phyloP scores from a whole-genome alignment of 92 coral and sea anemone species.

The Desmophyllum pertusum region DNA sequence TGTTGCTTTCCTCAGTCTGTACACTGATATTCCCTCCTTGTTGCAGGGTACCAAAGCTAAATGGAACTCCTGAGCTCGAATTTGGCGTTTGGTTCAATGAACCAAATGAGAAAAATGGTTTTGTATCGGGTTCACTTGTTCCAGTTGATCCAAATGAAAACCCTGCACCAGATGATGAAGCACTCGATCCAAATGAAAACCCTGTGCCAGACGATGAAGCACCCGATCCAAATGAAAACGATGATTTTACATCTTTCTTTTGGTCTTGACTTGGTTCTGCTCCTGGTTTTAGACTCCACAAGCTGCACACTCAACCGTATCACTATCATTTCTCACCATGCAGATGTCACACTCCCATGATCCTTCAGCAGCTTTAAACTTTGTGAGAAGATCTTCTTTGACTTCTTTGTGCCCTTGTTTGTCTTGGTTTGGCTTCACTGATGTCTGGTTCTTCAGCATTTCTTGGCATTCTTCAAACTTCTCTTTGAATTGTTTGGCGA shows the following conservation, averaged over 20 bases:
- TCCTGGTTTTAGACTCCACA: slow-evolving; percentile 60
- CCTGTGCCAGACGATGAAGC: neutral
- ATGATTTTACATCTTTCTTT: neutral
- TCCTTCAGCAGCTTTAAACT: slow-evolving; percentile 23
- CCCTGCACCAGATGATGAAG: neutral
- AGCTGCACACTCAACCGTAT: slow-evolving; percentile 56
- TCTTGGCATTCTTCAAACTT: slow-evolving; percentile 81
- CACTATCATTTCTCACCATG: slow-evolving; percentile 39
- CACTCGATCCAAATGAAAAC: neutral
- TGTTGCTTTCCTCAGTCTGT: neutral
- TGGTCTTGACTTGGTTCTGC: neutral
- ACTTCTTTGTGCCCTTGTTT: neutral
- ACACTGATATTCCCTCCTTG: neutral
- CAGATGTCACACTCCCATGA: slow-evolving; percentile 60
- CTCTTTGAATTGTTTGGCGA: slow-evolving; percentile 81
- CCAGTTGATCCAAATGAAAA: neutral
- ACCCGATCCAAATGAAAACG: neutral
- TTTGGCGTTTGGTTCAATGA: neutral
- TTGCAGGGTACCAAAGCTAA: neutral
- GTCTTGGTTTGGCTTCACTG: slow-evolving; percentile 15
- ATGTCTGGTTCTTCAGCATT: slow-evolving; percentile 25
- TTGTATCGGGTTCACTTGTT: neutral
- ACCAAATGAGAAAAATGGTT: slow-evolving; percentile 6
- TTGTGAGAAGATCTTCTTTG: slow-evolving; percentile 2
- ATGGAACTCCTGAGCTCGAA: neutral